Conservation (phyloP, 2,888 invertebrate species). For the Amphipoea lucens region DNA sequence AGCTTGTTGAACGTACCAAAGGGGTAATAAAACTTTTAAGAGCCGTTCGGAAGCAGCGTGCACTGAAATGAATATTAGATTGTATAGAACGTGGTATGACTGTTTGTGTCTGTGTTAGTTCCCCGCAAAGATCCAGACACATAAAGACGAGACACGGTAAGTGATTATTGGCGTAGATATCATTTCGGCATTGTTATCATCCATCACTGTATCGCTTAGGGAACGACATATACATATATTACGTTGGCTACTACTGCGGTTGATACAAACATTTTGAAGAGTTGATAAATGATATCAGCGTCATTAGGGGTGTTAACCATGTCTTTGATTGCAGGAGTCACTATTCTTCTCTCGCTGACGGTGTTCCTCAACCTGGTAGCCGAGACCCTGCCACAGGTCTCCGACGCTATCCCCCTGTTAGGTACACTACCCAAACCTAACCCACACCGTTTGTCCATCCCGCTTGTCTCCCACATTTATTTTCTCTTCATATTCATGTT, state of each 20-base stretch:
- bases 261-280: background rate
- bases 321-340: constrained; percentile 98
- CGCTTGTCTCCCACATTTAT: constrained; percentile 77
- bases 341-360: constrained; percentile 99
- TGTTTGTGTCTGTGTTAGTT: constrained; percentile 75
- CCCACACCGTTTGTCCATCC: constrained; percentile 81
- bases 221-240: background rate
- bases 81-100: constrained; percentile 79
- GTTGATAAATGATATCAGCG: constrained; percentile 26
- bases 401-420: constrained; percentile 99
- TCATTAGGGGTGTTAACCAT: constrained; percentile 87
- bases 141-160: constrained; percentile 68
- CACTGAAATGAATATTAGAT: constrained; percentile 77
- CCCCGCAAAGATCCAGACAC: constrained; percentile 61
- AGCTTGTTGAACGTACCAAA: constrained; percentile 69
- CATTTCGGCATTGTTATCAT: constrained; percentile 67
- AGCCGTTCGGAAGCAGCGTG: constrained; percentile 75
- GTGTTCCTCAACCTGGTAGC: constrained; percentile 99
- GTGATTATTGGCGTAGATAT: constrained; percentile 72
- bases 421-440: constrained; percentile 93
- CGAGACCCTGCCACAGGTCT: constrained; percentile 99
- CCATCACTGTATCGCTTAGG: constrained; percentile 43
- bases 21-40: constrained; percentile 72
- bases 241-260: background rate
- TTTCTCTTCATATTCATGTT: constrained; percentile 76